A percentile compares a stretch with the other conserved stretches of the same genome.
Evolutionary conservation across 2,113 vertebrate species (phyloP).

Genomic region (Rhabdomys dilectus): DNA sequence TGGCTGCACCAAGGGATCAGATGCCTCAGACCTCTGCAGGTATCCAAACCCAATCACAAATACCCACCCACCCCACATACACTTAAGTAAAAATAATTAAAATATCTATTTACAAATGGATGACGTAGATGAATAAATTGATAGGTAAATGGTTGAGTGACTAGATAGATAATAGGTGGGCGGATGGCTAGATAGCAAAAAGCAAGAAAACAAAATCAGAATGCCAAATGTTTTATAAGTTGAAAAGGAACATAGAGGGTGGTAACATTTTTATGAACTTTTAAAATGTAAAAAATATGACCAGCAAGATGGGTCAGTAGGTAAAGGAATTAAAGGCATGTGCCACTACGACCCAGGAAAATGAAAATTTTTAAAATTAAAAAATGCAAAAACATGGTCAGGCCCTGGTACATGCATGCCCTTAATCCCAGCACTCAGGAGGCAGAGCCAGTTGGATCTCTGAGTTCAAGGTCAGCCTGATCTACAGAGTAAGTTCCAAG

Average conservation of each 20-base stretch:
- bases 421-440: too few relatives aligned
- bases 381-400: not conserved
- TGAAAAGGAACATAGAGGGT: not conserved
- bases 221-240: not conserved
- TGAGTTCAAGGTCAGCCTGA: not conserved
- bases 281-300: not conserved
- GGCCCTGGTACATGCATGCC: too few relatives aligned
- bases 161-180: not conserved
- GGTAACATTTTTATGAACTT: not conserved
- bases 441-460: not conserved
- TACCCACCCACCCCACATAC: not conserved
- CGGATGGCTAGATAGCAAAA: not conserved
- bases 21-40: not conserved
- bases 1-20: not conserved
- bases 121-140: not conserved
- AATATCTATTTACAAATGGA: not conserved
- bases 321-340: not conserved
- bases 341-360: not conserved
- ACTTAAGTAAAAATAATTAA: not conserved
- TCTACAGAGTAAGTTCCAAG: not conserved
- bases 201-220: not conserved
- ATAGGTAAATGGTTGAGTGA: too few relatives aligned
- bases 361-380: not conserved
- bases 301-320: not conserved
- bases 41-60: not conserved